These are phyloP conservation scores for Iguana delicatissima DNA, from an alignment of 2,797 vertebrate species.

Conservation along the genomic window DNA sequence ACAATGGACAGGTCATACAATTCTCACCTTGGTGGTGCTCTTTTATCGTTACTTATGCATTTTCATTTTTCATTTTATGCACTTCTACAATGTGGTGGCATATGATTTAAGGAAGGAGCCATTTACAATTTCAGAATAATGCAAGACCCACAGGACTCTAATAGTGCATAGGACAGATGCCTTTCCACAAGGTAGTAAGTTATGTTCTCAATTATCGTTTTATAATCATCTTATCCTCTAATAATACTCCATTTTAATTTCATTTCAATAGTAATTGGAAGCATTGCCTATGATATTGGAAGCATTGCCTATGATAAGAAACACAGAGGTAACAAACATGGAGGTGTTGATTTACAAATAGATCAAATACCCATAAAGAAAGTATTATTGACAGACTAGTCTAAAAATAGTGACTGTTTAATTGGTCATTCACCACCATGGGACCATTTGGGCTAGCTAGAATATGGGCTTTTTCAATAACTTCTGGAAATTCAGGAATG, in stretches of 20 bases:
- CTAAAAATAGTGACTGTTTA: slow-evolving; percentile 14
- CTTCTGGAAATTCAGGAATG: not conserved
- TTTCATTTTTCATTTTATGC: not conserved
- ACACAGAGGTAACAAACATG: slow-evolving; percentile 1
- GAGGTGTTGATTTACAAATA: slow-evolving; percentile 3
- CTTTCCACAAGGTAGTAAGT: not conserved
- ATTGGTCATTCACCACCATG: not conserved
- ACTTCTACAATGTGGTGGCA: not conserved
- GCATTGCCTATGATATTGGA: not conserved
- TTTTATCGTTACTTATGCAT: not conserved
- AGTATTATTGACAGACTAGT: not conserved
- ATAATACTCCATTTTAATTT: not conserved
- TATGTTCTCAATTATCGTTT: not conserved
- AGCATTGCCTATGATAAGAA: not conserved
- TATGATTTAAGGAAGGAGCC: not conserved
- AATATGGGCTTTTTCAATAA: not conserved
- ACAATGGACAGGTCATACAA: not conserved
- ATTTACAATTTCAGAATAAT: not conserved
- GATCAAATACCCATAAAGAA: slow-evolving; percentile 28
- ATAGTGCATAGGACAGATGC: not conserved
- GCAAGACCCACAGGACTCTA: not conserved
- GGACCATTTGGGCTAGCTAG: not conserved
- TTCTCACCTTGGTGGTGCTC: not conserved
- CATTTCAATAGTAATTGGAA: slow-evolving; percentile 5
- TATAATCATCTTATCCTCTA: not conserved